A percentile compares a stretch with the other conserved stretches of the same genome.
Evolutionary conservation across 2,888 invertebrate genomes (phyloP).

Genomic region (Euclidia mi): DNA sequence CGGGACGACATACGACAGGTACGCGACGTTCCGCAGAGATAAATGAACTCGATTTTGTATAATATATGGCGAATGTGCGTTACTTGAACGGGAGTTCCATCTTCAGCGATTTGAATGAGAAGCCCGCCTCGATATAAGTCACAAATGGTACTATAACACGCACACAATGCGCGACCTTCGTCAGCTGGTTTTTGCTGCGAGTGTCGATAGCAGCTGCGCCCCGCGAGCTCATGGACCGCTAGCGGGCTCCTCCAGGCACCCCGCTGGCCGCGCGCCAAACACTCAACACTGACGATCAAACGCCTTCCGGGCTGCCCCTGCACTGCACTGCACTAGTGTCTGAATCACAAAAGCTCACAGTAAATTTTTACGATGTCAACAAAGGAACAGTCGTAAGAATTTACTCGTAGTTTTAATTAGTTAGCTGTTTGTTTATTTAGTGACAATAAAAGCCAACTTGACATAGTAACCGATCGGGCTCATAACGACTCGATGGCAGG

Average conservation of each 20-base stretch:
- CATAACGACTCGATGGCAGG: neutral
- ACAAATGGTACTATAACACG: neutral
- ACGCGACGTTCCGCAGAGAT: neutral
- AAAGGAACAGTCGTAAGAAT: neutral
- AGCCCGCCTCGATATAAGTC: neutral
- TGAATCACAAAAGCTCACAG: neutral
- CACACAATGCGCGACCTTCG: conserved; percentile 6
- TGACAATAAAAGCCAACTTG: neutral
- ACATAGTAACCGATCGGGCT: neutral
- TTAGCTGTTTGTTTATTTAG: neutral
- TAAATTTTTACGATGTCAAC: neutral
- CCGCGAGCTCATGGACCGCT: neutral
- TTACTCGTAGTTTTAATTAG: neutral
- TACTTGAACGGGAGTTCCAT: conserved; percentile 1
- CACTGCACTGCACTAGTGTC: neutral
- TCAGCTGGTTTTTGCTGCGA: neutral
- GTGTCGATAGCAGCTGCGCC: neutral
- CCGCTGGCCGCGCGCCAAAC: neutral
- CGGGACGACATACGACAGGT: conserved; percentile 4
- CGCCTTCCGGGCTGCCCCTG: too few species aligned
- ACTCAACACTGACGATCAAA: neutral
- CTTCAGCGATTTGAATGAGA: neutral
- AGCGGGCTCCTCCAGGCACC: neutral
- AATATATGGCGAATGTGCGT: conserved; percentile 4
- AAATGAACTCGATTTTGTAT: conserved; percentile 12